Percentiles rank a stretch among this genome's conserved stretches.
phyloP scores from a whole-genome alignment of 2,113 vertebrate species.

The Anas platyrhynchos region DNA sequence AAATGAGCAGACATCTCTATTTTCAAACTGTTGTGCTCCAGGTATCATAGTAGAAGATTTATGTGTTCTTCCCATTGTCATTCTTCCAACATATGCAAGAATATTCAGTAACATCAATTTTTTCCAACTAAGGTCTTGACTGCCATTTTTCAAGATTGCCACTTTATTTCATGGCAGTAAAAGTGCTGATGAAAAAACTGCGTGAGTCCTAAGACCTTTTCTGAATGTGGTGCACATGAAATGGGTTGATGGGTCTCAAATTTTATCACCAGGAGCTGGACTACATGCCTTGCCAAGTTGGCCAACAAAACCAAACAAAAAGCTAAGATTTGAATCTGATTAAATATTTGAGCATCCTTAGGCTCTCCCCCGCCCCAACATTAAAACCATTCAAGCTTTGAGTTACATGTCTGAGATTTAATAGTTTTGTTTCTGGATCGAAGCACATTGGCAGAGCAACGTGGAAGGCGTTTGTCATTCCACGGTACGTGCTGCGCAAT shows the following conservation, averaged over 20 bases:
- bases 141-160: constrained; percentile 39
- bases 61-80: background rate
- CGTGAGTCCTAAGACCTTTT: background rate
- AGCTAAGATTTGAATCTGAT: background rate
- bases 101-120: constrained; percentile 12
- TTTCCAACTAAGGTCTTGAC: background rate
- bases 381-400: background rate
- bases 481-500: constrained; percentile 4
- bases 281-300: background rate
- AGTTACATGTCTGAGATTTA: background rate
- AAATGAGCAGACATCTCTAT: constrained; percentile 36
- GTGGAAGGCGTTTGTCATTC: constrained; percentile 40
- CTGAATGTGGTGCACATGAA: background rate
- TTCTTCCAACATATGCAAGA: background rate
- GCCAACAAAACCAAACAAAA: background rate
- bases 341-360: background rate
- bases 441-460: constrained; percentile 35
- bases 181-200: constrained; percentile 13
- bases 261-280: background rate
- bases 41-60: background rate
- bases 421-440: constrained; percentile 26
- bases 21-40: constrained; percentile 18
- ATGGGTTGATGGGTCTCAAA: background rate
- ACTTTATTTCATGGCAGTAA: background rate
- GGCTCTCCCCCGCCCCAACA: background rate